Evolutionary conservation across 2,113 vertebrate genomes (phyloP), one percentile per base, ranked within the genome.

Genomic region (Nestor notabilis): DNA sequence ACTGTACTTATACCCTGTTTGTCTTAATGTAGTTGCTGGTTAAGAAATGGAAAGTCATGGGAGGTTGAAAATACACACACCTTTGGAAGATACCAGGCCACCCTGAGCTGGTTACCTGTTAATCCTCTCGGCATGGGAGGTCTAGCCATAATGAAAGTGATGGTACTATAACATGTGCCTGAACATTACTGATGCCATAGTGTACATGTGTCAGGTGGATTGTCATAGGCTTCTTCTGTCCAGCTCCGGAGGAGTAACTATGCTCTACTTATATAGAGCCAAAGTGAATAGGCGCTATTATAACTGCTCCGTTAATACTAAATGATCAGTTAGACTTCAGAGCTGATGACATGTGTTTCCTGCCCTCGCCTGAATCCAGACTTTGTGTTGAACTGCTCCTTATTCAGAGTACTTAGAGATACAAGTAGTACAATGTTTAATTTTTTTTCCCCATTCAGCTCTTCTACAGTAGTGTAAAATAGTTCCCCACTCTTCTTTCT

Each of bases 81-180:
- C 28, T 83, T 69, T 84, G 90, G 95, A 96, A 97, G 95, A 92
- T 86, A 60, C 91, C 76, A 43, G 33, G 77, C 83, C 50, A 50
- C 63, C 24, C 9, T 29, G 35, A 96, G 63, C 47, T 77, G 77
- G 83, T 93, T 87, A 91, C 47, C 79, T 96, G 66, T 92, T 52
- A 50, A 41, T 77, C 72, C 90, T 96, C 96, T 95, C 63, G 5
- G 29, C 6, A 2, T 5, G 69, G 89, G 96, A 93, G 91, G 89
- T 69, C 37, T 81, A 75, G 91, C 96, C 87, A 35, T 76, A 69
- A 72, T 11, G 70, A 49, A 86, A 55, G 85, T 41, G 52, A 64
- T 24, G 77, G 94, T 90, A 89, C 95, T 85, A 12, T 78, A 74
- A 72, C 68, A 17, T 1, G 81, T 96, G 92, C 96, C 94, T 95